These are phyloP conservation scores for Zaprionus tsacasi DNA, from an alignment of 1,140 invertebrate genomes.

Conservation along the genomic window DNA sequence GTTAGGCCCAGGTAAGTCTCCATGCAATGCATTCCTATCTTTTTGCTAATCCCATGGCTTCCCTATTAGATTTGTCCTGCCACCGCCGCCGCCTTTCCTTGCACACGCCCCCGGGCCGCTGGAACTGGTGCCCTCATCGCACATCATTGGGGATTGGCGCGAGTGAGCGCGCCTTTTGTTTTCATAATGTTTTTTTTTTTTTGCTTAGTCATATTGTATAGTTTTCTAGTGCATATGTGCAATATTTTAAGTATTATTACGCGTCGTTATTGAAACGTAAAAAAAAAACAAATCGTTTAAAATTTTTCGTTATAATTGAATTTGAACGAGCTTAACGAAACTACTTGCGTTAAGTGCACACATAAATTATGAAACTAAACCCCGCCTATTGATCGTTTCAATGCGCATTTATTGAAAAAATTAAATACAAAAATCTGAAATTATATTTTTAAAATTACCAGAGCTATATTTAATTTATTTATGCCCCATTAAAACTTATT, in stretches of 20 bases:
- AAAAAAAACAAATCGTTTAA: background rate
- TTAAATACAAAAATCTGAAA: background rate
- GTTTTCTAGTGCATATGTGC: slow-evolving; percentile 16
- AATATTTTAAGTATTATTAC: slow-evolving; percentile 30
- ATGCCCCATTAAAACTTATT: background rate
- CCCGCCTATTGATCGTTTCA: background rate
- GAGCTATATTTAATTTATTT: no score
- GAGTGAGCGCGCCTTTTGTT: slow-evolving; percentile 37
- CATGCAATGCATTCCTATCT: background rate
- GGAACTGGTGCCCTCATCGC: slow-evolving; percentile 75
- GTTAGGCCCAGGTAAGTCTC: slow-evolving; percentile 34
- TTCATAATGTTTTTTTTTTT: slow-evolving; percentile 4
- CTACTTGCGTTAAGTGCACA: background rate
- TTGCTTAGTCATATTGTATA: slow-evolving; percentile 16
- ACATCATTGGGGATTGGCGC: slow-evolving; percentile 74
- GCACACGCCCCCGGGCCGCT: slow-evolving; percentile 60
- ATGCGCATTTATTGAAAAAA: background rate
- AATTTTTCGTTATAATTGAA: background rate
- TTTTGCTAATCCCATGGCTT: background rate
- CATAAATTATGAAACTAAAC: background rate
- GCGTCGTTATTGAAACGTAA: background rate
- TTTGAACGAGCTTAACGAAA: background rate
- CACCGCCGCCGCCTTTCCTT: slow-evolving; percentile 59
- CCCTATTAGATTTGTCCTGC: slow-evolving; percentile 39
- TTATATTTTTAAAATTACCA: background rate